Base-by-base conservation (phyloP, 2,888 invertebrate species). In the Hanleya hanleyi region DNA sequence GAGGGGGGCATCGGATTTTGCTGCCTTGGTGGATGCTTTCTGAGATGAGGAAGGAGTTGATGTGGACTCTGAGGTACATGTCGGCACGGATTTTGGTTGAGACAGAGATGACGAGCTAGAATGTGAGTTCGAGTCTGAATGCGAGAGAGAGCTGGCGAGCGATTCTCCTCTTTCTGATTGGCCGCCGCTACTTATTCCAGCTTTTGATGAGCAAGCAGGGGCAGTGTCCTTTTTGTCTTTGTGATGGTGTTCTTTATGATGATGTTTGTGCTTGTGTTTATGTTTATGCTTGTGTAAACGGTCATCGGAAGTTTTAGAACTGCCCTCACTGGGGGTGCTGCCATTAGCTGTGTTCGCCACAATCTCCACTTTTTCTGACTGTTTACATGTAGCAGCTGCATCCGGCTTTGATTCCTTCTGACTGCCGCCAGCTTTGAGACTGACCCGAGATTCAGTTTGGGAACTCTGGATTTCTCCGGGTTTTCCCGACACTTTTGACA, bases 11-110 rank as follows among this genome's bases (percentile, higher is more conserved):
- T 64, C 64, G 36, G 64, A 37, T 64, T 64, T 64, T 64, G 64
- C 64, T 64, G 38, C 64, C 38, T 35, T 64, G 18, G 64, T 36
- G 22, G 64, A 36, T 57, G 12, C 41, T 9, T 57, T 22, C n/a
- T n/a, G n/a, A 26, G 29, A 29, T 22, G 26, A 22, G 15, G 57
- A 29, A 26, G 57, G 32, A n/a, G n/a, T n/a, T n/a, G n/a, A n/a
- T n/a, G n/a, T n/a, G 22, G 22, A 29, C 22, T 22, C 1, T 32
- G 22, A 32, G 15, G 22, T 32, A 47, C 47, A 70, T 0, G 75
- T 69, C 38, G 77, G 68, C 32, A 73, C 71, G 15, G 50, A 61
- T 50, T 81, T 82, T 9, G 66, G 29, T 66, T 81, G 81, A 22
- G 75, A 76, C 22, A 80, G 76, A 50, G 78, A 76, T 22, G 26